Evolutionary conservation across 2,113 vertebrate species (phyloP).

Genomic region (Triplophysa siluroides): DNA sequence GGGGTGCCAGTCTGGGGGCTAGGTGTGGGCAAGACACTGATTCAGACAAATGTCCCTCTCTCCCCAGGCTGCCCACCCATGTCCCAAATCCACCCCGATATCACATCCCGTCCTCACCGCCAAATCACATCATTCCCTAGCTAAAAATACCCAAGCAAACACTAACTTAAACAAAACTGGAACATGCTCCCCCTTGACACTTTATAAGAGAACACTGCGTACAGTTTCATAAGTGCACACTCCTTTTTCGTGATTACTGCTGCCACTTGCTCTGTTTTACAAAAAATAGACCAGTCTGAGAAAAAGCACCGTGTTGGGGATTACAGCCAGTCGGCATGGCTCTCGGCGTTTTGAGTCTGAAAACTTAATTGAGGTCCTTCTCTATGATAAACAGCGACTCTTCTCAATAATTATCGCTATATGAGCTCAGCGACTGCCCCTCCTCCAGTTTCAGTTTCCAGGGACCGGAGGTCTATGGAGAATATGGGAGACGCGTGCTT

Average conservation of each 20-base stretch:
- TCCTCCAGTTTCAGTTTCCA: not conserved
- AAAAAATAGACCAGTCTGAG: not conserved
- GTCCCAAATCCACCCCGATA: constrained; percentile 51
- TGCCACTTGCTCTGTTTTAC: not conserved
- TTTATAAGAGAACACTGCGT: constrained; percentile 18
- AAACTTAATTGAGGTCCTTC: constrained; percentile 53
- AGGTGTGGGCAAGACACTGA: constrained; percentile 59
- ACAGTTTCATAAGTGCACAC: not conserved
- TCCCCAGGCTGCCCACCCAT: constrained; percentile 44
- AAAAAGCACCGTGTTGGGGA: constrained; percentile 22
- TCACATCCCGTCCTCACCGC: constrained; percentile 59
- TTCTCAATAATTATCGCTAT: constrained; percentile 50
- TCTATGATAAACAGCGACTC: constrained; percentile 44
- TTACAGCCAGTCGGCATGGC: constrained; percentile 28
- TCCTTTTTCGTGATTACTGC: not conserved
- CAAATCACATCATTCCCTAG: constrained; percentile 64
- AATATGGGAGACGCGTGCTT: constrained; percentile 29
- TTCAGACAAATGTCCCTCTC: constrained; percentile 64
- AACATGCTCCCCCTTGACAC: constrained; percentile 55
- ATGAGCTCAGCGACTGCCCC: constrained; percentile 36
- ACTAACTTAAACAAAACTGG: constrained; percentile 65
- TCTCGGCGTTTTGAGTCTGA: constrained; percentile 32
- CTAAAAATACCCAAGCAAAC: constrained; percentile 50
- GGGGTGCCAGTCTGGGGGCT: constrained; percentile 22
- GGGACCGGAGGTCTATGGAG: constrained; percentile 11